Conservation (phyloP, 2,888 invertebrate species). For the Drosophila anomalipes region DNA sequence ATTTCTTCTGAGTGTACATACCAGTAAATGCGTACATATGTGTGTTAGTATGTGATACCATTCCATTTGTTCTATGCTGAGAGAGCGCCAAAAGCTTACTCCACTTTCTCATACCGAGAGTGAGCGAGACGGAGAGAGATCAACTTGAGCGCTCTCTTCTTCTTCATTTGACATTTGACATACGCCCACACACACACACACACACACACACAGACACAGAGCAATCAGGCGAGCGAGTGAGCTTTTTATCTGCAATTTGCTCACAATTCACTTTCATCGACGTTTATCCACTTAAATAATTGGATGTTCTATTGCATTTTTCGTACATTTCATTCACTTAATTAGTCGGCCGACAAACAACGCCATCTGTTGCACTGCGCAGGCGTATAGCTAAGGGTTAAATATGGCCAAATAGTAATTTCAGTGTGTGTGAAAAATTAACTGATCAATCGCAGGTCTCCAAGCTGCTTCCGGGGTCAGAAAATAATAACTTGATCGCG, state of each 20-base stretch:
- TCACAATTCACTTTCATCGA: slow-evolving; percentile 67
- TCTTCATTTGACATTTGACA: slow-evolving; percentile 73
- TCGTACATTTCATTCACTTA: slow-evolving; percentile 56
- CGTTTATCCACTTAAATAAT: slow-evolving; percentile 75
- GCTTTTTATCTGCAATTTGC: slow-evolving; percentile 35
- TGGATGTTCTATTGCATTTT: slow-evolving; percentile 49
- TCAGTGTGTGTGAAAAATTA: slow-evolving; percentile 13
- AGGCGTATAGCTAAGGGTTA: slow-evolving; percentile 52
- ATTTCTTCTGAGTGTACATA: background rate
- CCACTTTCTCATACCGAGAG: slow-evolving; percentile 29
- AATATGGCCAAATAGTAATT: slow-evolving; percentile 5
- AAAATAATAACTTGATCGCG: background rate
- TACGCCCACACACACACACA: slow-evolving; percentile 56
- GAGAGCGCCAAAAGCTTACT: slow-evolving; percentile 15
- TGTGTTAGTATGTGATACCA: background rate
- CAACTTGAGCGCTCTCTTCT: slow-evolving; percentile 1
- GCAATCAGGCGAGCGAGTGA: background rate
- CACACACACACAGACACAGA: background rate
- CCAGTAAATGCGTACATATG: background rate
- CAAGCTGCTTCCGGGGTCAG: slow-evolving; percentile 4
- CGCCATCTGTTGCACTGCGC: slow-evolving; percentile 22
- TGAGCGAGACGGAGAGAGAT: background rate
- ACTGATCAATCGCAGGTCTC: slow-evolving; percentile 27
- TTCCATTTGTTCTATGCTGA: slow-evolving; percentile 5
- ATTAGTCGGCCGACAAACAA: slow-evolving; percentile 45